These are phyloP conservation scores for Phaedon cochleariae DNA, from an alignment of 2,888 invertebrate genomes.

Conservation along the genomic window DNA sequence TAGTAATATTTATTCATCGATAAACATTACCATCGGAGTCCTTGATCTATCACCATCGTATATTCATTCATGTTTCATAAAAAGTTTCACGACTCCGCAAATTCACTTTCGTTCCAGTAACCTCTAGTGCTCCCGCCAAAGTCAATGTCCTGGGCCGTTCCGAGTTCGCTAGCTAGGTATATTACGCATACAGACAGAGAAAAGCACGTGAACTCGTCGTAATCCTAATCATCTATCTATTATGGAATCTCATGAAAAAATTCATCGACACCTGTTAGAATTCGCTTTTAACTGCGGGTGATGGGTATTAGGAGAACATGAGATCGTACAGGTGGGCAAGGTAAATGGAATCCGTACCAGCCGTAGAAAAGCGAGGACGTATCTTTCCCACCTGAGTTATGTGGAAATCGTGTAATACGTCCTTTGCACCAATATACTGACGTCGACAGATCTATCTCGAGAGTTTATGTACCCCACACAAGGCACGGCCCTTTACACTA, in stretches of 20 bases:
- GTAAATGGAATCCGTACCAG: conserved; percentile 18
- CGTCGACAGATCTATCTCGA: no score
- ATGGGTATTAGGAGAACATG: conserved; percentile 51
- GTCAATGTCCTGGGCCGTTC: conserved; percentile 15
- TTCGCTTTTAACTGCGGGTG: conserved; percentile 60
- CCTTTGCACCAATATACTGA: conserved; percentile 37
- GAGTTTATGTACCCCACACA: no score
- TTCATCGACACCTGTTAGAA: conserved; percentile 58
- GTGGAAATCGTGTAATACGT: conserved; percentile 16
- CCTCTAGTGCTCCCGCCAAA: background rate
- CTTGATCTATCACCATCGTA: no score
- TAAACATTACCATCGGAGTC: no score
- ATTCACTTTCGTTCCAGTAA: conserved; percentile 39
- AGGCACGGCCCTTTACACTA: no score
- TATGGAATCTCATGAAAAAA: conserved; percentile 42
- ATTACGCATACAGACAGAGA: no score
- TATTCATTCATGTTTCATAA: no score
- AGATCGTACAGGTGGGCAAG: conserved; percentile 34
- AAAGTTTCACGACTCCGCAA: conserved; percentile 3
- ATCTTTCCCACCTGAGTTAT: conserved; percentile 45
- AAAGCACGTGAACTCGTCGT: no score
- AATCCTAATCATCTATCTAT: no score
- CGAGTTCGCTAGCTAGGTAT: no score
- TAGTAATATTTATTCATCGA: no score
- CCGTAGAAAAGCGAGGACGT: conserved; percentile 31